phyloP scores from a whole-genome alignment of 2,888 invertebrate genomes.

The Sympetrum striolatum region DNA sequence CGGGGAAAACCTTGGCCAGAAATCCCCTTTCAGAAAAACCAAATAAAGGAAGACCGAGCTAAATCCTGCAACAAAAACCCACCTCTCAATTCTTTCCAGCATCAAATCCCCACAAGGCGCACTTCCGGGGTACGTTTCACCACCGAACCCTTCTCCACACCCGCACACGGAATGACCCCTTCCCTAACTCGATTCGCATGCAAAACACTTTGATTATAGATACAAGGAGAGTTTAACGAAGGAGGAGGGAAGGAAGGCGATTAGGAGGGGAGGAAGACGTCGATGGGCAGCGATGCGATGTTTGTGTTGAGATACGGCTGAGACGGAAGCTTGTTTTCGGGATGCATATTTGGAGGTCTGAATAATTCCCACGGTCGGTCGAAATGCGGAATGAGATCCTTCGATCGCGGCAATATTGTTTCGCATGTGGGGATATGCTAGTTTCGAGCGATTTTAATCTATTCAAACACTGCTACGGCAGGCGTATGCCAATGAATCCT shows the following conservation, averaged over 20 bases:
- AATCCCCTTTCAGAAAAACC: not conserved
- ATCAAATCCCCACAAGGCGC: not conserved
- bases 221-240: constrained; percentile 26
- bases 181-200: constrained; percentile 28
- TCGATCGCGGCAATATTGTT: too few species aligned
- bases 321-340: constrained; percentile 27
- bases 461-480: too few species aligned
- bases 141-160: not conserved
- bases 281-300: not conserved
- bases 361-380: constrained; percentile 33
- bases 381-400: not conserved
- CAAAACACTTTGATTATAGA: constrained; percentile 41
- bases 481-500: too few species aligned
- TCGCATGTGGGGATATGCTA: too few species aligned
- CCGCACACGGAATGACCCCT: not conserved
- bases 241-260: not conserved
- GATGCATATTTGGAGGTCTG: constrained; percentile 12
- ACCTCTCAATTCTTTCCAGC: not conserved
- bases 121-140: not conserved
- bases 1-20: not conserved
- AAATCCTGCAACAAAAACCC: not conserved
- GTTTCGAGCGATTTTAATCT: too few species aligned
- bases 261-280: not conserved
- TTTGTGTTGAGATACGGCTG: constrained; percentile 31
- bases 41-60: not conserved